Base-by-base conservation (phyloP, 2,888 invertebrate species). In the Drosophila atripex region DNA sequence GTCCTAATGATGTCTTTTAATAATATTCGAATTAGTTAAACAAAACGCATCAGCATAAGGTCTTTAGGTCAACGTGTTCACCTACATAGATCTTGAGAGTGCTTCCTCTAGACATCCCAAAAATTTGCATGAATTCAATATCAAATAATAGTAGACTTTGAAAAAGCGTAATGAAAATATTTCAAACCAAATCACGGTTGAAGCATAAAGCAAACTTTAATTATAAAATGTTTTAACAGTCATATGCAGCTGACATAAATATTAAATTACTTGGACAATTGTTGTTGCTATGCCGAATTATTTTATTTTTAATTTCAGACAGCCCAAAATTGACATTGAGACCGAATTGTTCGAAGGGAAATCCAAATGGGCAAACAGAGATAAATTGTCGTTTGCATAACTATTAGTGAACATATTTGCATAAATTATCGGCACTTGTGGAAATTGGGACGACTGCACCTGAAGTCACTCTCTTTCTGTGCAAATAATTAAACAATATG, bases 121-220 rank as follows among this genome's bases (percentile, higher is more conserved):
- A 38, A 69, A 76, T 75, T 76, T 61, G 47, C 82, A 80, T 74
- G 53, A 23, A 18, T 46, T 68, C 80, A 77, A 80, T 80, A 75
- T 32, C 43, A 69, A 57, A 68, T 64, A 57, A 28, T 55, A 43
- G 8, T 46, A 39, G 11, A 14, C 66, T 56, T 47, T 38, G 55
- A 60, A 57, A 21, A 25, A 23, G 7, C 8, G 30, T 39, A 53
- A 51, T 30, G 53, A 39, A 38, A 55, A 65, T 65, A 74, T 80
- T 80, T 68, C 47, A 53, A 82, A 55, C 61, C 75, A 58, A 69
- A 77, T 76, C 80, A 82, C 80, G 85, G 68, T 28, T 60, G 45
- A 55, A 72, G 80, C 85, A 80, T 85, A 78, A 82, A 82, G 75
- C 85, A 65, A 85, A 75, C 73, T 77, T 77, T 78, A 85, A 82